Base-by-base conservation (phyloP, 2,797 vertebrate genomes). In the Sardinella longiceps region DNA sequence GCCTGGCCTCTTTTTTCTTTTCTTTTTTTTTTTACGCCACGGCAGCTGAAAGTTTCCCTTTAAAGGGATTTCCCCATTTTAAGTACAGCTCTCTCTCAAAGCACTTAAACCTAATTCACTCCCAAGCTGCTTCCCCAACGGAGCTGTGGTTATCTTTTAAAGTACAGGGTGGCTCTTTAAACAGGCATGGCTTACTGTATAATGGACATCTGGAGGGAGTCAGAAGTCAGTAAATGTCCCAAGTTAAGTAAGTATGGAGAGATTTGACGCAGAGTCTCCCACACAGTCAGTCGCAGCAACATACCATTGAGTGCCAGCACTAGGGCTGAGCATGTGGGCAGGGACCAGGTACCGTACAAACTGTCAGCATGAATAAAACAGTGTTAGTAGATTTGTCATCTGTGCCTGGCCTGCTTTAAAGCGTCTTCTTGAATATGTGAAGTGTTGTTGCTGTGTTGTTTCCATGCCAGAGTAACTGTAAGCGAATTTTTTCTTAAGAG, bases 301-400 rank as follows among this genome's bases (percentile, higher is more conserved):
- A n/a, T n/a, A n/a, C n/a, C n/a, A n/a, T n/a, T 91, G 85, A 87
- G 83, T 74, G 92, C 92, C 94, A 94, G 93, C 93, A 92, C 92
- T 91, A 92, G 95, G 70, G 37, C 70, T 77, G 70, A 77, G 70
- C 70, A 43, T 43, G 94, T 95, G 95, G 95, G 95, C 93, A 91
- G 87, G 92, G 93, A 94, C 94, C 95, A 95, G 94, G 94, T 95
- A 95, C 91, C 94, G 94, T 95, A 95, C 91, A 93, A 91, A 92
- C 94, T 93, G 94, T 94, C 93, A 91, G 91, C 90, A 95, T 96
- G 95, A 96, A 95, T 96, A 93, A 96, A 96, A 96, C 95, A 96
- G 95, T 94, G 95, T 95, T 94, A 94, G 93, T 92, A 93, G 94
- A 94, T 95, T 95, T 93, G 94, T 95, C 95, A 94, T 95, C 95